Percentiles rank a stretch among this genome's conserved stretches.
Evolutionary conservation across 2,797 vertebrate genomes (phyloP).

Genomic region (Poliocrania exsul): DNA sequence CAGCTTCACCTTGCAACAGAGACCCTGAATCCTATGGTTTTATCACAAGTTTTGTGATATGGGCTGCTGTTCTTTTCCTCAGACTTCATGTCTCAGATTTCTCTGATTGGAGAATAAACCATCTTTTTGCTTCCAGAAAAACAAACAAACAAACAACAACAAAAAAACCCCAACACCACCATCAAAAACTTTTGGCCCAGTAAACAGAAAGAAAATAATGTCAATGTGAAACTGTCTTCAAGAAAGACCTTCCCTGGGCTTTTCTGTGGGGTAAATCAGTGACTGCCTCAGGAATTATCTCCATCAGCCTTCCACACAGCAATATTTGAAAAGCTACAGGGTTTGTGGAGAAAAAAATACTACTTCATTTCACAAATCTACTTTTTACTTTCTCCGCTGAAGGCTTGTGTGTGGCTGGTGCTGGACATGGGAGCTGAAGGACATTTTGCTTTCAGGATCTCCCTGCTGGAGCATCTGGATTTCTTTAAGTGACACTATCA

Average conservation of each 20-base stretch:
- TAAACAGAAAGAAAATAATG: background rate
- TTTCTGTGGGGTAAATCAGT: background rate
- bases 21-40: background rate
- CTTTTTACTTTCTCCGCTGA: background rate
- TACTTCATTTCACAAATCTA: fast-evolving
- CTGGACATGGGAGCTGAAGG: background rate
- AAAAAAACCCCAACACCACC: background rate
- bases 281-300: background rate
- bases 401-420: fast-evolving
- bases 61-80: background rate
- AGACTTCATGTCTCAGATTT: background rate
- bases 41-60: background rate
- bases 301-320: background rate
- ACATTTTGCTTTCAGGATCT: background rate
- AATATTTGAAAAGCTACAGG: background rate
- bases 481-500: background rate
- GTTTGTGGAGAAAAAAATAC: background rate
- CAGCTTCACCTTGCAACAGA: fast-evolving
- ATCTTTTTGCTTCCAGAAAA: background rate
- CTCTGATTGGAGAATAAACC: background rate
- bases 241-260: background rate
- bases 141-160: background rate
- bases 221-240: background rate
- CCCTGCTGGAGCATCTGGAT: background rate
- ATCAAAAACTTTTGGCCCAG: background rate